Base-by-base conservation (phyloP, 1,140 invertebrate genomes). In the Trachelipus rathkii region DNA sequence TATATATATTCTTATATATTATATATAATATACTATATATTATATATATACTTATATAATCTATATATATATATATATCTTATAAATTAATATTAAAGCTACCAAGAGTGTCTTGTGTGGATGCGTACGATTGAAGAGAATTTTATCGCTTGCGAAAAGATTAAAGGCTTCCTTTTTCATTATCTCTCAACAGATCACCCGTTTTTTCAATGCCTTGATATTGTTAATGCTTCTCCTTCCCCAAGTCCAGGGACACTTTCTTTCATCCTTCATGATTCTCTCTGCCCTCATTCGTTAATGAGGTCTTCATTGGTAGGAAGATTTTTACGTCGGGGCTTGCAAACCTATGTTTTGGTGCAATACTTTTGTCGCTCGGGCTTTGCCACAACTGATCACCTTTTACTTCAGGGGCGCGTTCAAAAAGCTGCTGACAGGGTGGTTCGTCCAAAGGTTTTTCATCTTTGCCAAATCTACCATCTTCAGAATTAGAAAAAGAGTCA, bases 111-210 rank as follows among this genome's bases (percentile, higher is more conserved):
- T n/a, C n/a, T n/a, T n/a, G n/a, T n/a, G n/a, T n/a, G n/a, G n/a
- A n/a, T n/a, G n/a, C n/a, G 91, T 91, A 82, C 95, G 86, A 83
- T 93, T 92, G 23, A 94, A 85, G 0, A 94, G 89, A 81, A 98
- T 95, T 85, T 91, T 92, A 84, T 97, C 93, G 83, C 94, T 96
- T 0, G 95, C 87, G 67, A 94, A 87, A 45, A 93, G 90, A 86
- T 98, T 97, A 83, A 97, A 95, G 4, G 95, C 95, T 85, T 96
- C 93, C 72, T 91, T 91, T 78, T 91, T 89, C 82, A 92, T 90
- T 21, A 91, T 83, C 80, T 89, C 78, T 94, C 89, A 73, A 91
- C 92, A 73, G 88, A 78, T 0, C 60, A 82, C n/a, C n/a, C n/a
- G n/a, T n/a, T 73, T 86, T 87, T 71, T 92, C 89, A 60, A 85